Evolutionary conservation across 1,140 invertebrate species (phyloP), one percentile per base, ranked within the genome.

Genomic region (Lepidurus couesii): DNA sequence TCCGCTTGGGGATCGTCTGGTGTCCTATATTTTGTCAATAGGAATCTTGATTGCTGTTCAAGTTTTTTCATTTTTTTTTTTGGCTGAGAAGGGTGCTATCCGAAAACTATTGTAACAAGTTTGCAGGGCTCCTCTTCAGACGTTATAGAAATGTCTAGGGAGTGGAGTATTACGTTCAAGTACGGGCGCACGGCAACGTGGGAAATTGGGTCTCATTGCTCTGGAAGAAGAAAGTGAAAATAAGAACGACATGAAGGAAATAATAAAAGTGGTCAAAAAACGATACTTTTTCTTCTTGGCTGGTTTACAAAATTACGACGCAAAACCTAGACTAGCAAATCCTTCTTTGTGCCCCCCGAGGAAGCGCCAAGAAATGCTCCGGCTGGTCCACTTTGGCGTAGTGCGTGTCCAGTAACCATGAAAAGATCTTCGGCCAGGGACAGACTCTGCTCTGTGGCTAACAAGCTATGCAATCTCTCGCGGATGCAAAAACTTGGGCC

Each of bases 391-490:
- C 53, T 65, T 65, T 21, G 53, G 21, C 53, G 53, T 65, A 65
- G 53, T 65, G 53, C 53, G 53, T 65, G 53, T 16, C 21, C 9
- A 65, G 53, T 65, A 65, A 65, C 53, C 53, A 16, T 65, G 53
- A 65, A 65, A 65, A 65, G 53, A 65, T 65, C 53, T 65, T 65
- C 53, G 16, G 53, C 13, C 53, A 16, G 53, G 53, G 53, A 65
- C 53, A 65, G 53, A 65, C 53, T 65, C 21, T 65, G 53, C 53
- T 65, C 21, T 65, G 53, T 65, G 21, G 53, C 53, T 65, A 65
- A 65, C 53, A 65, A 65, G 53, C n/a, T 65, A 65, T 65, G 53
- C 53, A 65, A 65, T 65, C 53, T 65, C 53, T 65, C 53, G 53
- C 53, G 7, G 53, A 65, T 65, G 53, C 53, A 65, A 65, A 65